These are phyloP conservation scores for Champsocephalus gunnari DNA, from an alignment of 2,797 vertebrate species.

Conservation along the genomic window DNA sequence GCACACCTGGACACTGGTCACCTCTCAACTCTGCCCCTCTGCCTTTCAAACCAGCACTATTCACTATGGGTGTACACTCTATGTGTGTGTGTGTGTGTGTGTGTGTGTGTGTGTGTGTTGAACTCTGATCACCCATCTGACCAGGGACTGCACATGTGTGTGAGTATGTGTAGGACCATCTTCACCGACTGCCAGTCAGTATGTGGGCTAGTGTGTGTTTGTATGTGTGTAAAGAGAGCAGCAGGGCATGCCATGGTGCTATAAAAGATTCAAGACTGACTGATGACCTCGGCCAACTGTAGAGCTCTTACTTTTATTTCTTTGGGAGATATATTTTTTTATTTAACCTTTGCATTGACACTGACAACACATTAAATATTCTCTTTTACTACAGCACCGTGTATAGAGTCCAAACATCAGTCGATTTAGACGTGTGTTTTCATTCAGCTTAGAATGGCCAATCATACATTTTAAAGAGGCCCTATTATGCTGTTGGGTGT, in stretches of 20 bases:
- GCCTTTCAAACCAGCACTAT: slow-evolving; percentile 71
- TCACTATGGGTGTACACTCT: slow-evolving; percentile 45
- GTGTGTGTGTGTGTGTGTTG: slow-evolving; percentile 39
- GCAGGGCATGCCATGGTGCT: slow-evolving; percentile 60
- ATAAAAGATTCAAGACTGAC: slow-evolving; percentile 75
- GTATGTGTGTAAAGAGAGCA: slow-evolving; percentile 46
- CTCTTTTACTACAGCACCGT: slow-evolving; percentile 42
- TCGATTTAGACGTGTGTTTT: background rate
- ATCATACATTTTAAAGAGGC: too few species aligned
- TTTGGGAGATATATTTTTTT: slow-evolving; percentile 33
- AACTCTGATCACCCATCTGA: slow-evolving; percentile 36
- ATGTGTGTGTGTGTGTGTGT: slow-evolving; percentile 34
- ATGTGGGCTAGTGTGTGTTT: slow-evolving; percentile 9
- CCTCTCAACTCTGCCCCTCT: slow-evolving; percentile 72
- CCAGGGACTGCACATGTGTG: slow-evolving; percentile 31
- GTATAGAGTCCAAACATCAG: slow-evolving; percentile 6
- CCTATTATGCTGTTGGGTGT: too few species aligned
- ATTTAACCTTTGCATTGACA: slow-evolving; percentile 71
- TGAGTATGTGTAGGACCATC: slow-evolving; percentile 25
- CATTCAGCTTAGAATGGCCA: too few species aligned
- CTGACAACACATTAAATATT: slow-evolving; percentile 66
- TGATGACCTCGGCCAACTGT: slow-evolving; percentile 61
- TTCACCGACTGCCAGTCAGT: slow-evolving; percentile 38
- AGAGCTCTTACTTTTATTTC: slow-evolving; percentile 59
- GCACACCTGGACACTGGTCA: slow-evolving; percentile 79